These are phyloP conservation scores for Lycophotia porphyrea DNA, from an alignment of 2,888 invertebrate genomes.

Conservation along the genomic window DNA sequence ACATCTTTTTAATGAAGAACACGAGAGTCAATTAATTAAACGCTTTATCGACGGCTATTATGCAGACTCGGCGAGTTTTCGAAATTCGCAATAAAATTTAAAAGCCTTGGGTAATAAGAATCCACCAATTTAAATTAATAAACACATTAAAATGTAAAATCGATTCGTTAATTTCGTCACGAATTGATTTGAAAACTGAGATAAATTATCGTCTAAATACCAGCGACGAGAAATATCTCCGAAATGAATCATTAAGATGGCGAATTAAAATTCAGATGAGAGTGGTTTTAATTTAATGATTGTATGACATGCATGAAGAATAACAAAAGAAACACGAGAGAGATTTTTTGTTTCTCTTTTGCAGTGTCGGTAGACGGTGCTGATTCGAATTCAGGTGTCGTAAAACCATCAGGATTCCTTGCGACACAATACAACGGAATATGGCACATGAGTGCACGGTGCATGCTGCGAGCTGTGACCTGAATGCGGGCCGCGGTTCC, in stretches of 20 bases:
- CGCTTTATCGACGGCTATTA: slow-evolving; percentile 42
- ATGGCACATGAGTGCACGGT: slow-evolving; percentile 64
- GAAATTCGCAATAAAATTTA: slow-evolving; percentile 54
- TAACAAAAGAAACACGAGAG: slow-evolving; percentile 2
- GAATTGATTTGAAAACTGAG: slow-evolving; percentile 61
- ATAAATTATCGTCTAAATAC: slow-evolving; percentile 54
- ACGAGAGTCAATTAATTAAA: slow-evolving; percentile 47
- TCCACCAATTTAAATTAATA: slow-evolving; percentile 57
- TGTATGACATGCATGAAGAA: slow-evolving; percentile 29
- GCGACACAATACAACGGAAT: slow-evolving; percentile 54
- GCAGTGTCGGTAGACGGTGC: background rate
- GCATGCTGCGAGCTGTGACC: slow-evolving; percentile 69
- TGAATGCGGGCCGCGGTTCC: slow-evolving; percentile 79
- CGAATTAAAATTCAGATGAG: slow-evolving; percentile 48
- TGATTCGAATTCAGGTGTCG: slow-evolving; percentile 57
- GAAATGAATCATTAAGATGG: slow-evolving; percentile 50
- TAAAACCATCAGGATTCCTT: slow-evolving; percentile 65
- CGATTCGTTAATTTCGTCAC: slow-evolving; percentile 57
- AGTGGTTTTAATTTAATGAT: slow-evolving; percentile 31
- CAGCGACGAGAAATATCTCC: slow-evolving; percentile 35
- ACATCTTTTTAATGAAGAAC: slow-evolving; percentile 41
- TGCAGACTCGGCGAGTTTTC: slow-evolving; percentile 44
- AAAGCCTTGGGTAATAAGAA: slow-evolving; percentile 57
- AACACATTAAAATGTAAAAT: slow-evolving; percentile 62
- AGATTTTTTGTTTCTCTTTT: slow-evolving; percentile 15